A percentile compares a stretch with the other conserved stretches of the same genome.
phyloP scores from a whole-genome alignment of 2,797 vertebrate genomes.

The Hafferia zeledoni region DNA sequence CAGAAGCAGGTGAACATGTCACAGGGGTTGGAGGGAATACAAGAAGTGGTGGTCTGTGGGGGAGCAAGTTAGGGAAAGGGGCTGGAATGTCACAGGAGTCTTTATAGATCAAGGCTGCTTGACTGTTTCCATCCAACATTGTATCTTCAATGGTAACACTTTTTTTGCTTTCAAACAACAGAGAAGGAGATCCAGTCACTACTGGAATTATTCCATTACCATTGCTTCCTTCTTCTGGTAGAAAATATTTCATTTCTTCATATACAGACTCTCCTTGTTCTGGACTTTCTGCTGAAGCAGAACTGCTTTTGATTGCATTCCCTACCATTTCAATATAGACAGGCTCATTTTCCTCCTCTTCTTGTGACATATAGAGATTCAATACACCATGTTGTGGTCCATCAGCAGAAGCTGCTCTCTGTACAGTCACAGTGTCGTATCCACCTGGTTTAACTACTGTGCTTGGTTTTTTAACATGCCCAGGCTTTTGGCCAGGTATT shows the following conservation, averaged over 20 bases:
- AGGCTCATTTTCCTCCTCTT: constrained; percentile 83
- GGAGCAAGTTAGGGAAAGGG: constrained; percentile 94
- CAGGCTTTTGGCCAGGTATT: constrained; percentile 85
- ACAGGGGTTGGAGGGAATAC: constrained; percentile 94
- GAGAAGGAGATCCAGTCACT: constrained; percentile 74
- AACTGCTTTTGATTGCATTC: constrained; percentile 77
- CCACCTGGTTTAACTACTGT: constrained; percentile 70
- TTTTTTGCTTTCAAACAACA: constrained; percentile 77
- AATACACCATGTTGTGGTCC: constrained; percentile 74
- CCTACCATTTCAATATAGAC: constrained; percentile 97
- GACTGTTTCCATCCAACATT: not conserved
- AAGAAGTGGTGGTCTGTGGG: constrained; percentile 93
- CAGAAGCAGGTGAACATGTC: constrained; percentile 93
- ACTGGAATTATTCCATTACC: constrained; percentile 67
- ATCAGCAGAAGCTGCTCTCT: constrained; percentile 80
- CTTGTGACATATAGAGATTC: constrained; percentile 78
- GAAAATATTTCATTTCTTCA: constrained; percentile 97
- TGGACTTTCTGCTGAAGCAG: constrained; percentile 81
- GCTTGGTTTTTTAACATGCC: constrained; percentile 80
- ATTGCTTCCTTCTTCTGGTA: constrained; percentile 78
- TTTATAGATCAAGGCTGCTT: constrained; percentile 62
- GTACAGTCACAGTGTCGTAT: constrained; percentile 76
- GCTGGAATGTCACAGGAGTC: constrained; percentile 91
- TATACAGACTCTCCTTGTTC: constrained; percentile 92
- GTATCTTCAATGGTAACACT: constrained; percentile 42